These are phyloP conservation scores for Galago senegalensis DNA, from an alignment of 2,797 vertebrate genomes.

Conservation along the genomic window DNA sequence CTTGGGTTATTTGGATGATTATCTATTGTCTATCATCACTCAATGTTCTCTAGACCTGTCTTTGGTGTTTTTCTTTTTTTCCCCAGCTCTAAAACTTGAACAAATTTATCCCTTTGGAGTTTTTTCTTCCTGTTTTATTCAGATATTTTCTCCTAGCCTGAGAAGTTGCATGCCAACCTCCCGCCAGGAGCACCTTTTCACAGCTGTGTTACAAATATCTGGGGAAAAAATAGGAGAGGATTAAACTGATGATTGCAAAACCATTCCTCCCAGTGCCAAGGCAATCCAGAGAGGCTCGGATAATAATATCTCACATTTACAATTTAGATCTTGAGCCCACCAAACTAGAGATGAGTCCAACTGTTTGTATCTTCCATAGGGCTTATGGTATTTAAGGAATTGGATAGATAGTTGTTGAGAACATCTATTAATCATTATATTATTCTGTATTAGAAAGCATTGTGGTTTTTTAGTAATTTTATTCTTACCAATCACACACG, in stretches of 20 bases:
- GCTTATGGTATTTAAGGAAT: conserved; percentile 70
- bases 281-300: conserved; percentile 76
- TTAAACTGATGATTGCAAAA: conserved; percentile 79
- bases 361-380: conserved; percentile 61
- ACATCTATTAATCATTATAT: conserved; percentile 71
- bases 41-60: not conserved
- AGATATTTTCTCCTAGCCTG: conserved; percentile 76
- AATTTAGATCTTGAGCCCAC: conserved; percentile 78
- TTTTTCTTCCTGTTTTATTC: conserved; percentile 64
- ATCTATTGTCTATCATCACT: not conserved
- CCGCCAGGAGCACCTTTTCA: conserved; percentile 80
- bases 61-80: not conserved
- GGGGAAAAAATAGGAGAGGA: conserved; percentile 72
- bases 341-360: conserved; percentile 66
- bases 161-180: conserved; percentile 77
- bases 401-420: conserved; percentile 67
- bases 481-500: not conserved
- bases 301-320: conserved; percentile 84
- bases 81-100: conserved; percentile 64
- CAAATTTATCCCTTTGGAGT: conserved; percentile 69
- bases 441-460: conserved; percentile 59
- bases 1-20: conserved; percentile 8
- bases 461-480: not conserved
- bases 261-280: conserved; percentile 72
- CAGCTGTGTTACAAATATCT: conserved; percentile 83